Evolutionary conservation across 2,113 vertebrate genomes (phyloP).

Genomic region (Peucedramus taeniatus): DNA sequence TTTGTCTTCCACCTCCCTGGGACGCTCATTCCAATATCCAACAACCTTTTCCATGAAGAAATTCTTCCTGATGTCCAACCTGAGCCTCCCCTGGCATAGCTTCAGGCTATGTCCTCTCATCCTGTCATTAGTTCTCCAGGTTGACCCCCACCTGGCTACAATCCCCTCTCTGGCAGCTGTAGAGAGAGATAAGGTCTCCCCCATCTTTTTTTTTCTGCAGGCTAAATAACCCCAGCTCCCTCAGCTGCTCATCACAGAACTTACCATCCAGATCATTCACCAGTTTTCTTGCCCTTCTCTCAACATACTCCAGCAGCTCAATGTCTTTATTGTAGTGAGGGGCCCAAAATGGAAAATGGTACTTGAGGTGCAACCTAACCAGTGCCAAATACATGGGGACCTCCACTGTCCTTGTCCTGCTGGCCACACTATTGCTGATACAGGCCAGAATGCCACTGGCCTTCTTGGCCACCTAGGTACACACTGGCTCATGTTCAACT

Average conservation of each 20-base stretch:
- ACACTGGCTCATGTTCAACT: not conserved
- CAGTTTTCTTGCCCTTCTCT: not conserved
- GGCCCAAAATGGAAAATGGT: not conserved
- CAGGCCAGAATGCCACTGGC: not conserved
- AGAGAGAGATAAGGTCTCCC: too few relatives aligned
- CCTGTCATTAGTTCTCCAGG: too few relatives aligned
- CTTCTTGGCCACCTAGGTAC: not conserved
- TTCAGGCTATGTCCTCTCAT: too few relatives aligned
- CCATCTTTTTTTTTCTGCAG: not conserved
- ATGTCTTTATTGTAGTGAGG: not conserved
- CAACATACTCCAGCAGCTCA: not conserved
- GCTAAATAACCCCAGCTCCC: not conserved
- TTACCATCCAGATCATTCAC: not conserved
- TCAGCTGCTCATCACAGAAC: not conserved
- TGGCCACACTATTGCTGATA: not conserved
- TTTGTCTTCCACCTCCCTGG: not conserved
- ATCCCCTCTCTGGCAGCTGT: too few relatives aligned
- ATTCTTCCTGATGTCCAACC: not conserved
- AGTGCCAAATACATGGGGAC: accelerated
- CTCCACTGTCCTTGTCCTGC: not conserved
- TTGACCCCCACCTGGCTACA: too few relatives aligned
- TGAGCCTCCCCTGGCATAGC: too few relatives aligned
- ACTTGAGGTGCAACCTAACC: not conserved
- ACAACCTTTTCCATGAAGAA: not conserved
- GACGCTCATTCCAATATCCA: not conserved